Evolutionary conservation across 2,888 invertebrate genomes (phyloP).

Genomic region (Xanthia icteritia): DNA sequence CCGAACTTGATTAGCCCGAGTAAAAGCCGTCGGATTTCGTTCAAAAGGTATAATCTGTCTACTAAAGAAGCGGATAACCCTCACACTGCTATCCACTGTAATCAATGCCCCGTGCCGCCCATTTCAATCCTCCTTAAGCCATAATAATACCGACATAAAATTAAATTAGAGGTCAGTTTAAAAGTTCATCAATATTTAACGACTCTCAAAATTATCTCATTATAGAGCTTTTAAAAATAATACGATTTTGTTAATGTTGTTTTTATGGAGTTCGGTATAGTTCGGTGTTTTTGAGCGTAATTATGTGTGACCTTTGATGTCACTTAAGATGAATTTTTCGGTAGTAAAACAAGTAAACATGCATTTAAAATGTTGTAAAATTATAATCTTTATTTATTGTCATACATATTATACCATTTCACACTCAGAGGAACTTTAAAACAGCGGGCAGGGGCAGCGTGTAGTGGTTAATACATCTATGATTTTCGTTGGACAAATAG

Average conservation of each 20-base stretch:
- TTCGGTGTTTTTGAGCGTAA: constrained; percentile 23
- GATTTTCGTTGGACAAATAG: not conserved
- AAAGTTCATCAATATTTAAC: constrained; percentile 76
- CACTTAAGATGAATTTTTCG: constrained; percentile 10
- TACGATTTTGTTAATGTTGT: constrained; percentile 42
- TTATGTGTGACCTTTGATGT: constrained; percentile 37
- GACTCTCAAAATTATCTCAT: constrained; percentile 60
- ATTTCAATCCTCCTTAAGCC: constrained; percentile 69
- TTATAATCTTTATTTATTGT: constrained; percentile 5
- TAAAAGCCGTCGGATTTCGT: constrained; percentile 43
- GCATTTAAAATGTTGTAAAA: constrained; percentile 11
- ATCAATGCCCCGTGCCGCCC: constrained; percentile 75
- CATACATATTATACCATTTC: not conserved
- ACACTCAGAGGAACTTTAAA: not conserved
- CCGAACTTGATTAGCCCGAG: constrained; percentile 59
- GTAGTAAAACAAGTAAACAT: constrained; percentile 31
- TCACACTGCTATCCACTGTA: constrained; percentile 63
- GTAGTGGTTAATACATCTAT: not conserved
- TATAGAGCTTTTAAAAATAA: constrained; percentile 59
- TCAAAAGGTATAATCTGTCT: constrained; percentile 71
- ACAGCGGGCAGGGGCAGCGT: not conserved
- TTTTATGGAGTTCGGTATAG: constrained; percentile 29
- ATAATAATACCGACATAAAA: constrained; percentile 70
- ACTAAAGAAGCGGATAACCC: constrained; percentile 72
- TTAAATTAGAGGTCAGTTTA: constrained; percentile 76